Conservation (phyloP, 2,797 vertebrate genomes). For the Podarcis siculus region DNA sequence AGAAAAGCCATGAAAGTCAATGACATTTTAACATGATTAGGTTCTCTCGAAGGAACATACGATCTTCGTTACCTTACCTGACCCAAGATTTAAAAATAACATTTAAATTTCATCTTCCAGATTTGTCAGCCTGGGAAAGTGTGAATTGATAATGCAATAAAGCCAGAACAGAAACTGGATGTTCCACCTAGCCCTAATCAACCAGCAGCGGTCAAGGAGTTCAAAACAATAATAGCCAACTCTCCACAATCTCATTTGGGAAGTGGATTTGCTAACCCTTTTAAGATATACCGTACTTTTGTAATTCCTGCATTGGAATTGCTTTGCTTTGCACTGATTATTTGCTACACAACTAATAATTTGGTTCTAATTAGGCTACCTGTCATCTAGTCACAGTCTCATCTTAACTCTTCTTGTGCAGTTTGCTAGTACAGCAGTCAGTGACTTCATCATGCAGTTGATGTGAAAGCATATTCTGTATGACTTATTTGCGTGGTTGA, state of each 20-base stretch:
- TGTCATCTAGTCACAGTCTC: neutral
- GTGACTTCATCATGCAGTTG: neutral
- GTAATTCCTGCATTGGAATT: neutral
- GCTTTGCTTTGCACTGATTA: neutral
- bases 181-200: neutral
- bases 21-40: constrained; percentile 41
- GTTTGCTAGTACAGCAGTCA: neutral
- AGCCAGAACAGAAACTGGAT: neutral
- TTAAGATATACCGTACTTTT: neutral
- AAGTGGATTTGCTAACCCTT: neutral
- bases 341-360: neutral
- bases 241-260: neutral
- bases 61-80: constrained; percentile 5
- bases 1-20: constrained; percentile 51
- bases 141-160: neutral
- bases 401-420: neutral
- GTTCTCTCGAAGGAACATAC: constrained; percentile 31
- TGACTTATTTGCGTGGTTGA: neutral
- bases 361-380: neutral
- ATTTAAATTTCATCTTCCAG: constrained; percentile 38
- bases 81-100: constrained; percentile 7
- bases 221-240: constrained; percentile 4
- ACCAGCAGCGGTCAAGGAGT: neutral
- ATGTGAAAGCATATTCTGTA: neutral
- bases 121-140: constrained; percentile 17